phyloP scores from a whole-genome alignment of 2,888 invertebrate species.

The Tenthredo scrophulariae region DNA sequence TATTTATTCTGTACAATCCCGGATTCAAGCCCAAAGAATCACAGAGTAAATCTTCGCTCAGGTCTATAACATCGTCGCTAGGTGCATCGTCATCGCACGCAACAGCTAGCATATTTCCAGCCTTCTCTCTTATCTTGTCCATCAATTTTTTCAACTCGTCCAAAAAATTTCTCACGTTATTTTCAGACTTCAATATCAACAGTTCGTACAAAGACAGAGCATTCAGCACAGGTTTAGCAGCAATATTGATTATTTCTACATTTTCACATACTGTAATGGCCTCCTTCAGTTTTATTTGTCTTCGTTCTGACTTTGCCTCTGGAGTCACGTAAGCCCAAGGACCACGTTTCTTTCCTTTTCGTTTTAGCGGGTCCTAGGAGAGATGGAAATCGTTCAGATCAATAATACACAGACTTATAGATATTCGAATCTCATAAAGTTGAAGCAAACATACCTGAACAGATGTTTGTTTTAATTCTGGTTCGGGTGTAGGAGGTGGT shows the following conservation, averaged over 20 bases:
- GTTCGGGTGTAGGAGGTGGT: conserved; percentile 71
- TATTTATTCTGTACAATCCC: conserved; percentile 70
- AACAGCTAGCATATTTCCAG: conserved; percentile 65
- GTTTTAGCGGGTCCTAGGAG: conserved; percentile 68
- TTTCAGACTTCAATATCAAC: conserved; percentile 72
- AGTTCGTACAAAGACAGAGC: conserved; percentile 72
- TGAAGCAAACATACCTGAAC: conserved; percentile 28
- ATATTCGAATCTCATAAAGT: background rate
- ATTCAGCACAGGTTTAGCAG: conserved; percentile 73
- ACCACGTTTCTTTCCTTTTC: conserved; percentile 75
- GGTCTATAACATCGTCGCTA: conserved; percentile 64
- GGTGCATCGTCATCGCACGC: conserved; percentile 61
- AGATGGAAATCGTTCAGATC: conserved; percentile 52
- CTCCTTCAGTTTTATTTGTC: conserved; percentile 72
- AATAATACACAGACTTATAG: background rate
- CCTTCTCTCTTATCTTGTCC: conserved; percentile 69
- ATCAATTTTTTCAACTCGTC: conserved; percentile 71
- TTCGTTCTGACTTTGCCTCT: conserved; percentile 73
- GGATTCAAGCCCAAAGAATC: conserved; percentile 70
- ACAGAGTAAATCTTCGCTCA: conserved; percentile 70
- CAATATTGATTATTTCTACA: conserved; percentile 72
- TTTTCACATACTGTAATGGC: conserved; percentile 74
- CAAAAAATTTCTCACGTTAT: conserved; percentile 70
- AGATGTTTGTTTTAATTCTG: conserved; percentile 67
- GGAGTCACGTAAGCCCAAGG: conserved; percentile 76